Conservation (phyloP, 2,113 vertebrate species). For the Archilochus colubris region DNA sequence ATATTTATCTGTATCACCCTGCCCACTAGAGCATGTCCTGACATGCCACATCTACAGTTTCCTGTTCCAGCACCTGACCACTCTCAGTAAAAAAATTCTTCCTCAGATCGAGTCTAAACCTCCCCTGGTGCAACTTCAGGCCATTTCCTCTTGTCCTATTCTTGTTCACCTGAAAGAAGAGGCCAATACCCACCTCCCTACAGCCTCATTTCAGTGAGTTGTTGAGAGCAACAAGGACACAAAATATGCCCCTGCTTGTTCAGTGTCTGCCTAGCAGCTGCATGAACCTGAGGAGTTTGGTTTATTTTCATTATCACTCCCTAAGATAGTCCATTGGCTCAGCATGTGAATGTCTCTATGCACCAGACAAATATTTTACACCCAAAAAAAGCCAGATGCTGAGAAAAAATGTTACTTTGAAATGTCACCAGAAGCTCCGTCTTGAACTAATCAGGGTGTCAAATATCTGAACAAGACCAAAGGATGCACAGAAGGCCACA, state of each 20-base stretch:
- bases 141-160: too few relatives aligned
- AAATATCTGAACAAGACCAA: background rate
- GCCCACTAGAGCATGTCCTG: too few relatives aligned
- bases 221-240: background rate
- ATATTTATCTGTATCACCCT: too few relatives aligned
- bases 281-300: background rate
- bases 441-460: background rate
- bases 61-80: too few relatives aligned
- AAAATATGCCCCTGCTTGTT: background rate
- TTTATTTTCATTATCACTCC: background rate
- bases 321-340: background rate
- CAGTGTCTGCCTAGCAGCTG: background rate
- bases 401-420: background rate
- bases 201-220: too few relatives aligned
- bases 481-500: background rate
- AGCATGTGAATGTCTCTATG: accelerated
- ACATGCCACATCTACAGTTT: too few relatives aligned
- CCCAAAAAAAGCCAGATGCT: background rate
- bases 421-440: background rate
- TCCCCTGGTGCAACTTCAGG: too few relatives aligned
- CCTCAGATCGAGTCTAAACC: too few relatives aligned
- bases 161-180: too few relatives aligned
- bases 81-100: too few relatives aligned
- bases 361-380: background rate
- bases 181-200: too few relatives aligned